Percentiles rank a stretch among this genome's conserved stretches.
Evolutionary conservation across 2,113 vertebrate species (phyloP).

Genomic region (Jaculus jaculus): DNA sequence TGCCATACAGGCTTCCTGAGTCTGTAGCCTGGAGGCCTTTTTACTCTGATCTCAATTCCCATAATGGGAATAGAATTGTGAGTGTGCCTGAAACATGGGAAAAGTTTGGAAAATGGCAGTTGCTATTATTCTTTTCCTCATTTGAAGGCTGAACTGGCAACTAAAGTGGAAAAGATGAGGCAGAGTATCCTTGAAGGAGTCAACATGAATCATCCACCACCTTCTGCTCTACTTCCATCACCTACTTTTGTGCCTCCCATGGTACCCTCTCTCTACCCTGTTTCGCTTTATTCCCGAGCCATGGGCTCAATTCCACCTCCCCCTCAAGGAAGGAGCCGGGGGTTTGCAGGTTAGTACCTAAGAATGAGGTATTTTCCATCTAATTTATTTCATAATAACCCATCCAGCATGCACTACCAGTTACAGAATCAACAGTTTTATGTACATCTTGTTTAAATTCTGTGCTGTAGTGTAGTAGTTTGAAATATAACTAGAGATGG

Average conservation of each 20-base stretch:
- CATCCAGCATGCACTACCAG: background rate
- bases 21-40: background rate
- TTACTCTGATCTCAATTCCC: background rate
- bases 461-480: background rate
- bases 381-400: conserved; percentile 24
- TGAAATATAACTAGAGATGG: conserved; percentile 9
- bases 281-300: conserved; percentile 89
- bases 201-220: conserved; percentile 90
- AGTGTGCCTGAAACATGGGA: conserved; percentile 1
- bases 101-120: background rate
- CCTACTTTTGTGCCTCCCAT: conserved; percentile 90
- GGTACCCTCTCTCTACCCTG: conserved; percentile 91
- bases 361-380: conserved; percentile 27
- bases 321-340: conserved; percentile 88
- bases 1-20: background rate
- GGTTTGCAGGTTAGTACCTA: conserved; percentile 89
- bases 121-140: conserved; percentile 55
- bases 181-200: conserved; percentile 95
- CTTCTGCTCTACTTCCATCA: conserved; percentile 89
- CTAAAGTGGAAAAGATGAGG: conserved; percentile 94
- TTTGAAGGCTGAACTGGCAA: conserved; percentile 86
- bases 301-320: conserved; percentile 89
- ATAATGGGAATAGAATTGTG: background rate
- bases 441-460: conserved; percentile 8
- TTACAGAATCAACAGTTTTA: conserved; percentile 8